Percentiles rank a stretch among this genome's conserved stretches.
phyloP scores from a whole-genome alignment of 2,113 vertebrate species.

The Climacteris rufus region DNA sequence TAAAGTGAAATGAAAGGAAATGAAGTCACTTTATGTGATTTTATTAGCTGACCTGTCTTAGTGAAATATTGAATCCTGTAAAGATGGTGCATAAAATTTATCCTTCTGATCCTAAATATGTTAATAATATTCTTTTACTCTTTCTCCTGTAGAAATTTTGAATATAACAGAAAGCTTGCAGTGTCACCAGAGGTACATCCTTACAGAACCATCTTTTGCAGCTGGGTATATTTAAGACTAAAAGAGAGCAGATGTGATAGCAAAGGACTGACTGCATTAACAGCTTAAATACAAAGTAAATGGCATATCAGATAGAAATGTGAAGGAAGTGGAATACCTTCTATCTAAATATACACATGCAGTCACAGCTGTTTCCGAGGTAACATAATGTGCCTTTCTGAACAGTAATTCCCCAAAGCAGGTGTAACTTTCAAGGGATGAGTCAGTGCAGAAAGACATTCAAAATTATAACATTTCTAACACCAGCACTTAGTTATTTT shows the following conservation, averaged over 20 bases:
- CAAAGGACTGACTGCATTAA: neutral
- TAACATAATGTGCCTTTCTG: slow-evolving; percentile 30
- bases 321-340: slow-evolving; percentile 30
- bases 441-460: slow-evolving; percentile 13
- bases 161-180: neutral
- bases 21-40: slow-evolving; percentile 23
- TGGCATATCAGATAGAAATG: slow-evolving; percentile 5
- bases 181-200: neutral
- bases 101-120: neutral
- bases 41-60: slow-evolving; percentile 20
- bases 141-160: neutral
- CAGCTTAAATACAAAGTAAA: slow-evolving; percentile 42
- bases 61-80: slow-evolving; percentile 8
- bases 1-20: slow-evolving; percentile 22
- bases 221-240: neutral
- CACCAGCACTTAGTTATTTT: slow-evolving; percentile 15
- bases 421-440: slow-evolving; percentile 31
- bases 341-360: slow-evolving; percentile 44
- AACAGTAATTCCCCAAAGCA: slow-evolving; percentile 39
- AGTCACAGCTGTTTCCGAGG: slow-evolving; percentile 37
- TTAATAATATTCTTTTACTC: neutral
- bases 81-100: neutral
- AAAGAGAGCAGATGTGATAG: neutral
- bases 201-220: neutral
- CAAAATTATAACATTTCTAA: neutral